phyloP scores from a whole-genome alignment of 1,140 invertebrate genomes.

The Drosophila insularis region DNA sequence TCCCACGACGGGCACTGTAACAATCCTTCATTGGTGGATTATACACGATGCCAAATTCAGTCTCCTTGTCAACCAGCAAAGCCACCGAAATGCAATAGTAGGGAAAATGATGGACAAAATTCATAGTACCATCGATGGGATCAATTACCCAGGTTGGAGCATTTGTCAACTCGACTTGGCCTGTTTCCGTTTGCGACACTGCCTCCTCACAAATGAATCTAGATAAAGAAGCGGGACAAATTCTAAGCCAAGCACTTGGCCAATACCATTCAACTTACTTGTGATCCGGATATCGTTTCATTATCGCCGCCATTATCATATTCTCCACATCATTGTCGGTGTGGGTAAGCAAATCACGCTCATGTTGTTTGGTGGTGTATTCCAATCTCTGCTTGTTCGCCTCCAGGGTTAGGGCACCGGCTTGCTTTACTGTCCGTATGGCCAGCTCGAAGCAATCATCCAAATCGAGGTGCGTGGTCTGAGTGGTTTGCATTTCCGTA shows the following conservation, averaged over 20 bases:
- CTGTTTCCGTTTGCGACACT: constrained; percentile 83
- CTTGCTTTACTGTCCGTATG: constrained; percentile 20
- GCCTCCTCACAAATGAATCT: constrained; percentile 98
- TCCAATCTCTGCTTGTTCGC: constrained; percentile 20
- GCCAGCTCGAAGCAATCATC: constrained; percentile 36
- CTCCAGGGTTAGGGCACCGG: constrained; percentile 29
- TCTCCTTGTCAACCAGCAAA: constrained; percentile 86
- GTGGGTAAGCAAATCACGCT: constrained; percentile 16
- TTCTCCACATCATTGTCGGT: constrained; percentile 46
- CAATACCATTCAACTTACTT: constrained; percentile 34
- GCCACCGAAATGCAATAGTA: constrained; percentile 92
- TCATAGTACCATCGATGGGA: constrained; percentile 94
- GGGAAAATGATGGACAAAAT: constrained; percentile 93
- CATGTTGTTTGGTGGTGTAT: constrained; percentile 24
- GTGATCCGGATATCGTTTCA: constrained; percentile 42
- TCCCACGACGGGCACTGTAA: constrained; percentile 41
- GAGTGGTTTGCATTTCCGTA: background rate
- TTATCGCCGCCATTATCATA: constrained; percentile 40
- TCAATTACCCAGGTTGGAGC: constrained; percentile 98
- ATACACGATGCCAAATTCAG: constrained; percentile 92
- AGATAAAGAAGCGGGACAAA: background rate
- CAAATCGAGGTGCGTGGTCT: constrained; percentile 11
- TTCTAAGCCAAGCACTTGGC: too few species aligned
- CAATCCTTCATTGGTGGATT: constrained; percentile 92
- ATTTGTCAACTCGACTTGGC: constrained; percentile 90